Evolutionary conservation across 2,797 vertebrate genomes (phyloP), one percentile per base, ranked within the genome.

Genomic region (Acomys russatus): DNA sequence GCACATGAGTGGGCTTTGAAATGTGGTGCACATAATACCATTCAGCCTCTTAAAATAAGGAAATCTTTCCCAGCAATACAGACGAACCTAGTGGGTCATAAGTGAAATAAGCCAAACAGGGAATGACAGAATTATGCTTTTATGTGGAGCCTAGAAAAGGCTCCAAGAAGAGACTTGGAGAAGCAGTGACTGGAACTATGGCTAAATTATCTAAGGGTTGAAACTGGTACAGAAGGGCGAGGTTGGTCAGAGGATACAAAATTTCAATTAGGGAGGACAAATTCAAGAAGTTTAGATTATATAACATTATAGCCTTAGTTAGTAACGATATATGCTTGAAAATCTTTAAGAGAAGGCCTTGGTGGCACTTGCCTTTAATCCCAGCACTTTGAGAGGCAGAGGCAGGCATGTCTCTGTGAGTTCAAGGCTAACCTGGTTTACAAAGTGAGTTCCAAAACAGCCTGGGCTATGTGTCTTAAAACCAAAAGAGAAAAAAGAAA

Each of bases 281-380:
- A 49, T 71, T 78, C 9, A 95, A 54, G 63, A 78, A 22, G 23
- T n/a, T 68, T 51, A 54, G 59, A 70, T 44, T 92, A 8, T 84
- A n/a, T 10, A 88, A 63, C 33, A 61, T 64, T 12, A 44, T 35
- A n/a, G 51, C 63, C n/a, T 59, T 56, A 44, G 63, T 92, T 95
- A 90, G 73, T 79, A 63, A 63, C 33, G 85, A 28, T 74, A 17
- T 89, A 23, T 28, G 54, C 59, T 78, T 90, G 64, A 85, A 93
- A 66, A 73, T 59, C 70, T 15, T 14, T 73, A 51, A 20, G 11
- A 86, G 15, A 63, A n/a, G 79, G 59, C 59, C 59, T 84, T 84
- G 4, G 30, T 51, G 30, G 3, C 6, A n/a, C 63, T 12, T 20
- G 28, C 38, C 64, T 85, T 68, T 51, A 68, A 33, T 85, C 28